Base-by-base conservation (phyloP, 2,797 vertebrate species). In the Danio albolineatus region DNA sequence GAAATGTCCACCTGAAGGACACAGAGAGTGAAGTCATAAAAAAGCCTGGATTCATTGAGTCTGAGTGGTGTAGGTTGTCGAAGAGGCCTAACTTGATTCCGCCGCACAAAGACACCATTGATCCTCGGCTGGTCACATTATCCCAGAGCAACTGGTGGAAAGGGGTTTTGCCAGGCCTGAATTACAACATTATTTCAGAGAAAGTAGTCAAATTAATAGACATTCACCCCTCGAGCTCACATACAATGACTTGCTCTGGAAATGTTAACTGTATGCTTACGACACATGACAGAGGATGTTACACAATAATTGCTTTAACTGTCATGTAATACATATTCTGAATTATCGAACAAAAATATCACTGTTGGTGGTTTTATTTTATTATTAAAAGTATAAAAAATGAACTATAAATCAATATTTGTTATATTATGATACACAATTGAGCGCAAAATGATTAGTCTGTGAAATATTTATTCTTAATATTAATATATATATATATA, bases 61-160 rank as follows among this genome's bases (percentile, higher is more conserved):
- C 41, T 8, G 39, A 54, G 54, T 79, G 64, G 72, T 62, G 73
- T 65, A 73, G n/a, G 38, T 66, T 38, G 78, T 76, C 64, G n/a
- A 44, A 67, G 72, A 86, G 60, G 71, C 51, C 77, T 74, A 64
- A 57, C 56, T 14, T 16, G 66, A 72, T 75, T 69, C 54, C 78
- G 65, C 13, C 17, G 59, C 87, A 92, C 89, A 92, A 91, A 90
- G 89, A 78, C 54, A 10, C 56, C 86, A 88, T 91, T 92, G 86
- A 91, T 82, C 10, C 36, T 38, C 56, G 57, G 10, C 43, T 16
- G 79, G 76, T 83, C 83, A 79, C 62, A 83, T 83, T 85, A 87
- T 81, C 78, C 73, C 65, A 64, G 56, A 76, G 43, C 61, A n/a
- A 16, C 41, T 48, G 53, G 69, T 39, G 53, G 56, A 73, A 38